These are phyloP conservation scores for Mactromeris polynyma DNA, from an alignment of 2,888 invertebrate genomes.

Conservation along the genomic window DNA sequence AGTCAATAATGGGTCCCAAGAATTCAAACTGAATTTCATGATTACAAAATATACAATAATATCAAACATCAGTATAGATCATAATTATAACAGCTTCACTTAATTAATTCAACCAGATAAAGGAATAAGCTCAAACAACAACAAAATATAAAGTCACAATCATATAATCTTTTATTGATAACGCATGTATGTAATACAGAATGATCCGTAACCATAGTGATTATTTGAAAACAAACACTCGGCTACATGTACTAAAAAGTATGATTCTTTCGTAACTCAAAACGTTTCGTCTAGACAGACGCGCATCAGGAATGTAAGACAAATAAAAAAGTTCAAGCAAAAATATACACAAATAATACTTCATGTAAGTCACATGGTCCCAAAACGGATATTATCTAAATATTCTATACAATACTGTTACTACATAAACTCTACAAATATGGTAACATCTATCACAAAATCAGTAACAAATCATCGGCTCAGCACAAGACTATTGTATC, in stretches of 20 bases:
- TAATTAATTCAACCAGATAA: too few relatives aligned
- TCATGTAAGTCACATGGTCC: slow-evolving; percentile 13
- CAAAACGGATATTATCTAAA: not conserved
- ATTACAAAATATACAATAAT: not conserved
- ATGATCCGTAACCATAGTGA: too few relatives aligned
- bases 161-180: too few relatives aligned
- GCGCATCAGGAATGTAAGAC: slow-evolving; percentile 4
- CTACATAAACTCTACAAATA: slow-evolving; percentile 22
- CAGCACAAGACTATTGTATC: not conserved
- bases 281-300: not conserved
- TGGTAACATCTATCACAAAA: slow-evolving; percentile 18
- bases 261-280: not conserved
- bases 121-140: too few relatives aligned
- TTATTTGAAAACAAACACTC: too few relatives aligned
- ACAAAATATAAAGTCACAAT: too few relatives aligned
- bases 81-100: too few relatives aligned
- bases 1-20: not conserved
- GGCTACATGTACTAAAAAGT: not conserved
- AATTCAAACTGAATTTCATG: not conserved
- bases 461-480: not conserved
- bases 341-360: slow-evolving; percentile 15
- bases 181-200: too few relatives aligned
- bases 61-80: too few relatives aligned
- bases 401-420: not conserved
- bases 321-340: not conserved